Evolutionary conservation across 64 coral and sea anemone species (phyloP), one percentile per base, ranked within the genome.

Genomic region (Cladopsammia gracilis): DNA sequence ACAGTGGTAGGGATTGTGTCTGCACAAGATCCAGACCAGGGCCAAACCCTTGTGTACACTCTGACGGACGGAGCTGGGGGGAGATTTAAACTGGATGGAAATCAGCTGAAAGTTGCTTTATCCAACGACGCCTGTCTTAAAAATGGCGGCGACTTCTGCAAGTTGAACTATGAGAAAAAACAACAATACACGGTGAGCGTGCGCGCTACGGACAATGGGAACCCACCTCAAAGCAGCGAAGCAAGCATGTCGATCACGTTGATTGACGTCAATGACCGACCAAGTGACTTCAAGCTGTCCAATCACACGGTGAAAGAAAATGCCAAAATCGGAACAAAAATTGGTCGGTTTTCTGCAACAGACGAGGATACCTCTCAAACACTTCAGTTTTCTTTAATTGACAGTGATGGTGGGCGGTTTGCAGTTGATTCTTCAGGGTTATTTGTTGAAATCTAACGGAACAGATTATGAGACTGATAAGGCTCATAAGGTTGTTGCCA

Each of bases 251-350:
- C 80, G 1, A 98, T 98, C 45, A 72, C 42, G 7, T 43, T 98
- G 22, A 91, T 77, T 80, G 90, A 98, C 75, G 48, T 98, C 82
- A 98, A 98, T 72, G 96, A 98, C 67, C 74, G 75, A 82, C 96
- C 96, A 90, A 79, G 90, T 93, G 75, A 90, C 51, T 61, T 95
- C 16, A 73, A 73, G 18, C 67, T 98, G 73, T 95, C 96, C 57
- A 95, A 86, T 66, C 60, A 92, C 50, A 93, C 56, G 34, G 90
- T 98, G 7, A 92, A 90, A 48, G 96, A 98, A 71, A 98, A 98
- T 68, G 96, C 90, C 19, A 77, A 79, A 23, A 18, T 98, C 1
- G 66, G 66, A 42, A 90, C 93, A 23, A 90, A 64, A 15, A 86
- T 95, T 45, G 96, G 96, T 20, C 73, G 46, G 52, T 80, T 95